A percentile compares a stretch with the other conserved stretches of the same genome.
Evolutionary conservation across 2,113 vertebrate species (phyloP).

Genomic region (Xiphophorus maculatus): DNA sequence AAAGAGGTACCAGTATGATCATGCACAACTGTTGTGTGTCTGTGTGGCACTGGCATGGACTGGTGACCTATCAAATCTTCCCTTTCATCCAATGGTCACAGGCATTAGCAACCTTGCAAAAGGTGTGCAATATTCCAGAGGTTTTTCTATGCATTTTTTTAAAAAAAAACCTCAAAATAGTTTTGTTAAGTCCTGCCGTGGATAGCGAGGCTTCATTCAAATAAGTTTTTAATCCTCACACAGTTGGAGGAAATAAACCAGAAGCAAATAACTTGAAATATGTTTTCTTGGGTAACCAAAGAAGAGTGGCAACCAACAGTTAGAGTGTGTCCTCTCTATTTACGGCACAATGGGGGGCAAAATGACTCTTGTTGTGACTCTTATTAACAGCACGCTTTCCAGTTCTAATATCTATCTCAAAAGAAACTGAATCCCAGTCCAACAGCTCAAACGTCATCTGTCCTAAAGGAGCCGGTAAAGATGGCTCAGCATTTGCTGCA

Average conservation of each 20-base stretch:
- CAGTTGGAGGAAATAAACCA: not conserved
- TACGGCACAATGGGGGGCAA: not conserved
- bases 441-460: constrained; percentile 23
- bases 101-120: too few species aligned
- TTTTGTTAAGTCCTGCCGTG: too few species aligned
- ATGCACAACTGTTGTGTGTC: too few species aligned
- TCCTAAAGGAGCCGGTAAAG: constrained; percentile 20
- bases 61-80: too few species aligned
- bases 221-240: not conserved
- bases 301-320: not conserved
- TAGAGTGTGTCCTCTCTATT: constrained; percentile 5
- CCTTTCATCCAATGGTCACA: too few species aligned
- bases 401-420: constrained; percentile 14
- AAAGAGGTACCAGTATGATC: too few species aligned
- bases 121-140: too few species aligned
- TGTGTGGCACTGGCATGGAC: too few species aligned
- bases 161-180: too few species aligned
- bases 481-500: constrained; percentile 29
- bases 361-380: not conserved
- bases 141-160: too few species aligned
- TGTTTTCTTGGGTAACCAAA: too few species aligned
- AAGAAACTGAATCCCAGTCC: constrained; percentile 23
- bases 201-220: not conserved
- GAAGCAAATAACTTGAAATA: not conserved
- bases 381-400: constrained; percentile 1